Percentiles rank a stretch among this genome's conserved stretches.
These are phyloP conservation scores for Zaprionus obscuricornis DNA, from an alignment of 2,888 invertebrate genomes.

Conservation along the genomic window DNA sequence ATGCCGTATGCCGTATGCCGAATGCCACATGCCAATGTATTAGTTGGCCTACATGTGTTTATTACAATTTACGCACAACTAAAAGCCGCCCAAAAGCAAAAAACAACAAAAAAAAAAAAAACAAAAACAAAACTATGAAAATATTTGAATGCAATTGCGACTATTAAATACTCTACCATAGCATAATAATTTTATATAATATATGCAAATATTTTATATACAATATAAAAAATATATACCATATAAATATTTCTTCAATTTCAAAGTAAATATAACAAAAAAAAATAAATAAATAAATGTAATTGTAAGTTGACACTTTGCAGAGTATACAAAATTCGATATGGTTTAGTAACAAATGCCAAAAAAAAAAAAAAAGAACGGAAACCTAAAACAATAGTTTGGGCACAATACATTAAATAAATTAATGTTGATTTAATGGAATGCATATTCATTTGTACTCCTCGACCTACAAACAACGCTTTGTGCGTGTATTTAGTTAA, in stretches of 20 bases:
- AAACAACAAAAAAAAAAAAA: constrained; percentile 18
- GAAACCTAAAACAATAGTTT: constrained; percentile 31
- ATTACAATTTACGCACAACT: constrained; percentile 60
- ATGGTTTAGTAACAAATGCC: too few species aligned
- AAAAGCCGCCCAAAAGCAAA: constrained; percentile 16
- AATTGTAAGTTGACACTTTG: too few species aligned
- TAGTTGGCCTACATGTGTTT: constrained; percentile 58
- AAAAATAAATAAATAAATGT: too few species aligned
- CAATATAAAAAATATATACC: too few species aligned
- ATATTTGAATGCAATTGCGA: not conserved
- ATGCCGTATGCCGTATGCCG: not conserved
- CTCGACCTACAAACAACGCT: constrained; percentile 39
- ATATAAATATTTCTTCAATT: too few species aligned
- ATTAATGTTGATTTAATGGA: constrained; percentile 77
- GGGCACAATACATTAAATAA: constrained; percentile 72
- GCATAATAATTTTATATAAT: too few species aligned
- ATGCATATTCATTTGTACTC: constrained; percentile 77
- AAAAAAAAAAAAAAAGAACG: constrained; percentile 1
- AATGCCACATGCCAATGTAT: constrained; percentile 48
- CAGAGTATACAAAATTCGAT: too few species aligned
- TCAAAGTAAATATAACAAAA: not conserved
- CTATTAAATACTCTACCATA: constrained; percentile 7
- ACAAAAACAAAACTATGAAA: constrained; percentile 11
- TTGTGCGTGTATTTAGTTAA: constrained; percentile 67
- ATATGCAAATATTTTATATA: too few species aligned